Evolutionary conservation across 2,888 invertebrate species (phyloP).

Genomic region (Latrodectus hesperus): DNA sequence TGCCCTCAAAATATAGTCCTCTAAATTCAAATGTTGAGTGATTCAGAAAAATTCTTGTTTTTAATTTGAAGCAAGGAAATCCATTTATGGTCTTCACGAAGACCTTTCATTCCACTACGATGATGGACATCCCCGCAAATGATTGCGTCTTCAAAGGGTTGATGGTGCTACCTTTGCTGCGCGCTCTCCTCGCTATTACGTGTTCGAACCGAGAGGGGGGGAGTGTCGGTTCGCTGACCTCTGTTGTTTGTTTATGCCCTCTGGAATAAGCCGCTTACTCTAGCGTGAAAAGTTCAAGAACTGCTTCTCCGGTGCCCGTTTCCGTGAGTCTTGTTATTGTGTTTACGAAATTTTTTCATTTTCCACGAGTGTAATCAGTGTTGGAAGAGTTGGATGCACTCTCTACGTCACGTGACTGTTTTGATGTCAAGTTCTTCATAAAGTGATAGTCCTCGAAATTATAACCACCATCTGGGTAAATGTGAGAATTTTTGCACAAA

Average conservation of each 20-base stretch:
- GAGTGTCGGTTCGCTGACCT: slow-evolving; percentile 33
- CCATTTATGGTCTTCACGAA: no score
- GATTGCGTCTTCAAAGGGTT: slow-evolving; percentile 42
- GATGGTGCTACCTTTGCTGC: background rate
- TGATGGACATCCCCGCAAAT: slow-evolving; percentile 15
- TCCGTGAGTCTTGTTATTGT: slow-evolving; percentile 18
- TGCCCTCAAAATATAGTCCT: no score
- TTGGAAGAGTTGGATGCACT: background rate
- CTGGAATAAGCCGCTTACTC: slow-evolving; percentile 20
- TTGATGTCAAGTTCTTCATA: background rate
- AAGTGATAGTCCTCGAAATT: no score
- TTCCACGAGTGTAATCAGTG: background rate
- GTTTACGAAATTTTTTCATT: background rate
- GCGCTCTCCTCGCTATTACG: background rate
- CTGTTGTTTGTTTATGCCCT: slow-evolving; percentile 48
- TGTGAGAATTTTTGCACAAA: no score
- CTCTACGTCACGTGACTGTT: background rate
- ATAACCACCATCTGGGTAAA: no score
- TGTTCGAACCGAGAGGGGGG: background rate
- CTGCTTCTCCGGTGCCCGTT: slow-evolving; percentile 1
- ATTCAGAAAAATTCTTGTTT: no score
- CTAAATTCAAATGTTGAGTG: no score
- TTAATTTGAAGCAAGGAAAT: no score
- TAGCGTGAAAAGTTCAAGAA: slow-evolving; percentile 36
- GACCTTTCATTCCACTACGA: background rate